Evolutionary conservation across 2,888 invertebrate genomes (phyloP), one percentile per base, ranked within the genome.

Genomic region (Abrostola triplasia): DNA sequence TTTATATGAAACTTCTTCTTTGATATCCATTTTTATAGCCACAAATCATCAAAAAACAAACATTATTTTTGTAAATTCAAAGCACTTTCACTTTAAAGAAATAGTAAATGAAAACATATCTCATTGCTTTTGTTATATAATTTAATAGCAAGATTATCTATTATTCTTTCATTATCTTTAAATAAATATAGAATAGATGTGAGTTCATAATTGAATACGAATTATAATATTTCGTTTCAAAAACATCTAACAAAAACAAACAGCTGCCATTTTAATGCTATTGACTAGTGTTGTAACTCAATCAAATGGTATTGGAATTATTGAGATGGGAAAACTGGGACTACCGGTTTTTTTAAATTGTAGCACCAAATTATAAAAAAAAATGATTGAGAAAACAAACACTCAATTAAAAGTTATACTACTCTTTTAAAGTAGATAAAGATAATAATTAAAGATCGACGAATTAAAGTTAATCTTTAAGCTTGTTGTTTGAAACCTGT

Each of bases 1-100:
- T 79, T 87, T 88, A 41, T 82, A 77, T 0, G 79, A 66, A 13
- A 83, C 50, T 40, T 83, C 81, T 69, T 84, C 84, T 58, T 81
- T 81, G 0, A 70, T 62, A 6, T 88, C 86, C 87, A 89, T 90
- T 62, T 71, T 84, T 42, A 59, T 52, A n/a, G 11, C 8, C 49
- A 38, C 12, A 36, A 4, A 9, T 37, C 41, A n/a, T 12, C 59
- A 48, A 24, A 49, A 48, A 57, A 5, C 35, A n/a, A n/a, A 13
- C 9, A 13, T 11, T 12, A 44, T 24, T 7, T n/a, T 8, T 7
- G 11, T 48, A 49, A 52, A 41, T 41, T 38, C 12, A 35, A 5
- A 9, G 0, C 36, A 68, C 58, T 76, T 72, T 72, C 72, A 76
- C 60, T 24, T 37, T 44, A 49, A 13, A 6, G 7, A 8, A 57